Base-by-base conservation (phyloP, 2,113 vertebrate species). In the Sander lucioperca region DNA sequence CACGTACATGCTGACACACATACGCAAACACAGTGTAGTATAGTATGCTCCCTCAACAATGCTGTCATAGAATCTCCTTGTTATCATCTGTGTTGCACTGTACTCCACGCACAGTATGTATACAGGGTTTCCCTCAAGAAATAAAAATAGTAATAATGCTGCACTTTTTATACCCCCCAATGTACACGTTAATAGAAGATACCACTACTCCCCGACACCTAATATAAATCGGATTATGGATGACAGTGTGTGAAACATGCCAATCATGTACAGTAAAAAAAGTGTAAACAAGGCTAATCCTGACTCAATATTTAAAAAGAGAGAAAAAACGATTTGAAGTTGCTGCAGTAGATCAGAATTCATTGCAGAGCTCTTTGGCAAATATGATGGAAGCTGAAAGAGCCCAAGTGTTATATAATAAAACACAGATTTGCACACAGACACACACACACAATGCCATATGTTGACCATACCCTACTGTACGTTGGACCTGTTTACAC, bases 271-370 rank as follows among this genome's bases (percentile, higher is more conserved):
- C 33, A 79, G 45, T 25, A 33, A 69, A 48, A 69, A 48, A 43
- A 25, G 39, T 11, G n/a, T 83, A 48, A 86, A 80, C 82, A 71
- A n/a, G 48, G 56, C 14, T n/a, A 30, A 64, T 65, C 53, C 71
- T 79, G 79, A 19, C 57, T 77, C 6, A 7, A 18, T 62, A 18
- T 51, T 1, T 43, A 13, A 70, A 65, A 68, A 50, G 23, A 58
- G 51, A 30, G 18, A 43, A 43, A 43, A 43, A 66, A 65, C 0
- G n/a, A 48, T 85, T 70, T 74, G 33, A 86, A 85, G 81, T 87
- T 93, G 81, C 58, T 90, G 88, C 89, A 89, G 80, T 70, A 54
- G 14, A 79, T 75, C 23, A 58, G 36, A 67, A 82, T 82, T 79
- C 61, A 74, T 84, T 81, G 59, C 72, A 75, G 73, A 68, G 69